phyloP scores from a whole-genome alignment of 2,113 vertebrate genomes.

The Heteronetta atricapilla region DNA sequence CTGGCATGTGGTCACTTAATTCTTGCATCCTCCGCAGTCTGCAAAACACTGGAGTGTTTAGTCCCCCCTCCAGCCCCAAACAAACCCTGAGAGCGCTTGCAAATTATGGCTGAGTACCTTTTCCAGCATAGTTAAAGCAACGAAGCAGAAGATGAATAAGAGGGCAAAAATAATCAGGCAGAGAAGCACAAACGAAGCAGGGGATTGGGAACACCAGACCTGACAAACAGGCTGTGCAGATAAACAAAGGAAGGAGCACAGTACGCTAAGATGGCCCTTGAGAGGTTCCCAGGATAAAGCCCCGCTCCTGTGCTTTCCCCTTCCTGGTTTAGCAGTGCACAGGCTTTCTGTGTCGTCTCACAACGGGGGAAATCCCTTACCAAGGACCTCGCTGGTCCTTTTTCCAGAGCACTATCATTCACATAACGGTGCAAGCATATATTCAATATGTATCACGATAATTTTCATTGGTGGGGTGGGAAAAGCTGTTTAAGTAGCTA shows the following conservation, averaged over 20 bases:
- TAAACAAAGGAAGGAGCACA: not conserved
- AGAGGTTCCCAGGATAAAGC: not conserved
- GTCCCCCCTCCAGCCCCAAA: not conserved
- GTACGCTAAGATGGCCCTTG: not conserved
- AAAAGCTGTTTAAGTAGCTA: not conserved
- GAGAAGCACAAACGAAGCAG: not conserved
- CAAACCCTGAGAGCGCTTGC: not conserved
- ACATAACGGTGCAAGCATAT: not conserved
- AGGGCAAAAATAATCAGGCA: not conserved
- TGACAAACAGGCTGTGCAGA: not conserved
- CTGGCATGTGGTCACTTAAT: constrained; percentile 22
- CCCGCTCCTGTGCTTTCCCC: not conserved
- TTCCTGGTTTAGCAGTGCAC: not conserved
- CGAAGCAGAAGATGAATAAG: constrained; percentile 4
- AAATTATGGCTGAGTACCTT: not conserved
- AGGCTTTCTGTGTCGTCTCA: not conserved
- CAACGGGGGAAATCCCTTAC: not conserved
- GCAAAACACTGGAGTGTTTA: not conserved
- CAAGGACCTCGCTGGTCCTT: not conserved
- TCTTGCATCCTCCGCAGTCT: not conserved
- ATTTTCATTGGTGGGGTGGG: not conserved
- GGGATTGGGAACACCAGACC: not conserved
- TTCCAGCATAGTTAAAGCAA: not conserved
- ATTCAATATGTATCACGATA: not conserved
- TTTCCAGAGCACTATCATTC: not conserved